Percentiles rank a stretch among this genome's conserved stretches.
Conservation (phyloP, 1,140 invertebrate genomes). For the Coenobita brevimanus region DNA sequence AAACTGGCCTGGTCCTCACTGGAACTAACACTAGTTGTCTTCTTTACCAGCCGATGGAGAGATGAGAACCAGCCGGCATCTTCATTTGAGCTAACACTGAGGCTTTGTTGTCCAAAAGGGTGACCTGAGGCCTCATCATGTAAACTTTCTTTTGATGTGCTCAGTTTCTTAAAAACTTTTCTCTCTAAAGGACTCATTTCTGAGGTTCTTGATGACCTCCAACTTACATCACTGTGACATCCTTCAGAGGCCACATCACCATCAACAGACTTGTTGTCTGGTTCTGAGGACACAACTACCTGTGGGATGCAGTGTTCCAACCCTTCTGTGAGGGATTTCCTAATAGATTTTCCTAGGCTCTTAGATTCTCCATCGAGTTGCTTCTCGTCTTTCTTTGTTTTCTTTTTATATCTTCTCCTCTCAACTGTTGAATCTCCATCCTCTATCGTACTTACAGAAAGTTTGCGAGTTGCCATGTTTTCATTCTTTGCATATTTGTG, state of each 20-base stretch:
- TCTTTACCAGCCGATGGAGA: conserved; percentile 51
- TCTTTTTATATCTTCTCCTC: not conserved
- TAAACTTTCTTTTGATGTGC: not conserved
- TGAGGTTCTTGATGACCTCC: not conserved
- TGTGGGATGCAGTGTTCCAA: not conserved
- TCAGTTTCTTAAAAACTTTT: not conserved
- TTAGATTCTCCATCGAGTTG: too few species aligned
- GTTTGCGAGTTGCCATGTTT: too few species aligned
- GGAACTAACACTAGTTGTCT: conserved; percentile 42
- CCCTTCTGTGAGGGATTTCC: not conserved
- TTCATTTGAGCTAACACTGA: conserved; percentile 49
- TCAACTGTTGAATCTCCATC: too few species aligned
- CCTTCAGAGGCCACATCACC: not conserved
- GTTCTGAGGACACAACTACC: conserved; percentile 2
- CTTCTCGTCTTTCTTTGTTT: conserved; percentile 15
- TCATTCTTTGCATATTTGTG: too few species aligned
- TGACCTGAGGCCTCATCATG: not conserved
- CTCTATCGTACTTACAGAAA: too few species aligned
- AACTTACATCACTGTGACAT: not conserved
- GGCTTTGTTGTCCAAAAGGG: not conserved
- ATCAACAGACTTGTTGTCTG: not conserved
- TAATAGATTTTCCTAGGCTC: not conserved
- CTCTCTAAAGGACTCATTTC: not conserved
- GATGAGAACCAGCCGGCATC: conserved; percentile 42
- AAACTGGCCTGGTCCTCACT: conserved; percentile 40